phyloP scores from a whole-genome alignment of 2,888 invertebrate genomes.

The Diaprepes abbreviatus region DNA sequence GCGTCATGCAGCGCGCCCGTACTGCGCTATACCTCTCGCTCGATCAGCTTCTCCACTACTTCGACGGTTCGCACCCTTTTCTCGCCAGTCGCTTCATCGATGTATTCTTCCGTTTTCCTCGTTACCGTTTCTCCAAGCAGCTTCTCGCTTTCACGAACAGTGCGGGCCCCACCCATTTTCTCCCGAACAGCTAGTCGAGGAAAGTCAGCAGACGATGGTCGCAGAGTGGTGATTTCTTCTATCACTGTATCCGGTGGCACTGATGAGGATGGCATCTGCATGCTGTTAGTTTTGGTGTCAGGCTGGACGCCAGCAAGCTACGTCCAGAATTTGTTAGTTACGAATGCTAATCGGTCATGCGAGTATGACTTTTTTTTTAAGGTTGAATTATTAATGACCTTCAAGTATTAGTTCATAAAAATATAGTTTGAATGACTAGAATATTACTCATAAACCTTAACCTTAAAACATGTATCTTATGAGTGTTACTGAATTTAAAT shows the following conservation, averaged over 20 bases:
- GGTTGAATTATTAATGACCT: neutral
- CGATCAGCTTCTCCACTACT: constrained; percentile 95
- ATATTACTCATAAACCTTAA: constrained; percentile 35
- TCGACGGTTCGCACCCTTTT: constrained; percentile 91
- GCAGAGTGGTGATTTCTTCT: constrained; percentile 66
- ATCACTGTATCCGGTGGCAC: constrained; percentile 72
- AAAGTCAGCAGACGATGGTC: constrained; percentile 77
- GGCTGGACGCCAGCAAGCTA: constrained; percentile 39
- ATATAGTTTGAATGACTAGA: constrained; percentile 37
- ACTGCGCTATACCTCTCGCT: constrained; percentile 85
- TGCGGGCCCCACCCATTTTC: constrained; percentile 84
- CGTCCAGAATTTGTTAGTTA: constrained; percentile 48
- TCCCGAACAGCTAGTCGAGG: constrained; percentile 92
- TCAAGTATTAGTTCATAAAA: neutral
- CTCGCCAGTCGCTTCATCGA: constrained; percentile 88
- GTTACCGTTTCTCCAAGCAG: constrained; percentile 91
- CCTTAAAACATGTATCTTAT: constrained; percentile 6
- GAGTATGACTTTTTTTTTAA: constrained; percentile 2
- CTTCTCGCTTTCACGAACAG: constrained; percentile 91
- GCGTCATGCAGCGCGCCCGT: constrained; percentile 58
- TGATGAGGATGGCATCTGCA: constrained; percentile 59
- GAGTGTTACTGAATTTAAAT: constrained; percentile 4
- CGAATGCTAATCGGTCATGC: constrained; percentile 33
- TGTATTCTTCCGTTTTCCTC: constrained; percentile 87
- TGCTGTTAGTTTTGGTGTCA: constrained; percentile 55